These are phyloP conservation scores for Netelia fuscicornis DNA, from an alignment of 2,888 invertebrate species.

Conservation along the genomic window DNA sequence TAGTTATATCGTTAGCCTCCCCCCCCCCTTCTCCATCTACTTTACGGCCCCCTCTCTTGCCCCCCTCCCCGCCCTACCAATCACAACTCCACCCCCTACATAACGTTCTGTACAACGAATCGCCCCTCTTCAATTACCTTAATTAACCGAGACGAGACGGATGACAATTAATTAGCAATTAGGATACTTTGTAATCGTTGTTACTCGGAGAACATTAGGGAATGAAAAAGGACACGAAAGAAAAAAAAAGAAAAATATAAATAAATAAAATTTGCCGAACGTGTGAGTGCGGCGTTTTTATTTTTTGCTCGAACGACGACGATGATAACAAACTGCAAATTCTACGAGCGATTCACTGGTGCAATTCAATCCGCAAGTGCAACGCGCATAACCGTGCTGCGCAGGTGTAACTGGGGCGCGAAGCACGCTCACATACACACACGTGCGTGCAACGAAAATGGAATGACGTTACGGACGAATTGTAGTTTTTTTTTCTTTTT, in stretches of 20 bases:
- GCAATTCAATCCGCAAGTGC: constrained; percentile 65
- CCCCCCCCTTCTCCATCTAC: not conserved
- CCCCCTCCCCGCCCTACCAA: too few relatives aligned
- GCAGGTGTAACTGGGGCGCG: constrained; percentile 80
- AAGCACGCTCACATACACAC: constrained; percentile 64
- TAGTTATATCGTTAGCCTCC: not conserved
- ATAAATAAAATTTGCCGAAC: not conserved
- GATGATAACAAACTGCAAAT: constrained; percentile 58
- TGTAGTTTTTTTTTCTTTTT: not conserved
- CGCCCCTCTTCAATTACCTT: constrained; percentile 9
- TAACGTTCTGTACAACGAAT: not conserved
- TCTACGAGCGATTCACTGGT: constrained; percentile 51
- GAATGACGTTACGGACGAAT: constrained; percentile 9
- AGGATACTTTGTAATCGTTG: not conserved
- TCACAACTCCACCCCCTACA: too few relatives aligned
- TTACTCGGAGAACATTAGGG: not conserved
- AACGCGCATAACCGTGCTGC: constrained; percentile 63
- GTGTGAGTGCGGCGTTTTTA: not conserved
- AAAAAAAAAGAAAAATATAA: not conserved
- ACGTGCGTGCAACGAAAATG: constrained; percentile 56
- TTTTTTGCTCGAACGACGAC: constrained; percentile 23
- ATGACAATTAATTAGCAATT: constrained; percentile 43
- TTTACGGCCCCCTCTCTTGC: too few relatives aligned
- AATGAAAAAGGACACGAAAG: not conserved
- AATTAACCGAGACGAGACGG: constrained; percentile 20